Base-by-base conservation (phyloP, 1,140 invertebrate species). In the Euglossa dilemma region DNA sequence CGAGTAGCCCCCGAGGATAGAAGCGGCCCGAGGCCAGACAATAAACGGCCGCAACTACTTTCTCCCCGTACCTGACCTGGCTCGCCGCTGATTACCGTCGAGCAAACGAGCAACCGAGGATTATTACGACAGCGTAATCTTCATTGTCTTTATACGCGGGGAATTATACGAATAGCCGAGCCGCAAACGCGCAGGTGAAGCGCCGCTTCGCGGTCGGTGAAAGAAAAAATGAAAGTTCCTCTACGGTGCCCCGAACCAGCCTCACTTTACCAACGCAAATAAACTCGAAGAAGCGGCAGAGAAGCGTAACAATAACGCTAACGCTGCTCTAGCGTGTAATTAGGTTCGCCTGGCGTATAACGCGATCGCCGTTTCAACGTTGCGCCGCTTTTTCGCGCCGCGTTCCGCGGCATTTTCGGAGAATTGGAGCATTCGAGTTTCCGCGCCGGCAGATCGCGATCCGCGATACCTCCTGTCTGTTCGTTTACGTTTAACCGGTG, bases 21-120 rank as follows among this genome's bases (percentile, higher is more conserved):
- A 63, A 43, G 36, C 28, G 16, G 78, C 70, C 57, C 70, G 69
- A 59, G 52, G 63, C 72, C 80, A 54, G 61, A 76, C 63, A 25
- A 67, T 82, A 82, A 82, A 82, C 80, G 73, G 47, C 61, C 63
- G 73, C 50, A 66, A 76, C 73, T 56, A 82, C 80, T 82, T 82
- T 82, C 80, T 67, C 80, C 45, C 52, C 72, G 25, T 36, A 52
- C 16, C 61, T 20, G 52, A 75, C 16, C 61, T 25, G 47, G 52
- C 6, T 23, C 66, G 43, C 23, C 18, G 57, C 80, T 75, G 73
- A 82, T 82, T 76, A 82, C 52, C n/a, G 61, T 36, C 61, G 4
- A 36, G 25, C 56, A 59, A 36, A 47, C 71, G 61, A 67, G 50
- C 61, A n/a, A 18, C 50, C 71, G 61, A n/a, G 63, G 63, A 74